Conservation (phyloP, 2,113 vertebrate species). For the Anser cygnoides region DNA sequence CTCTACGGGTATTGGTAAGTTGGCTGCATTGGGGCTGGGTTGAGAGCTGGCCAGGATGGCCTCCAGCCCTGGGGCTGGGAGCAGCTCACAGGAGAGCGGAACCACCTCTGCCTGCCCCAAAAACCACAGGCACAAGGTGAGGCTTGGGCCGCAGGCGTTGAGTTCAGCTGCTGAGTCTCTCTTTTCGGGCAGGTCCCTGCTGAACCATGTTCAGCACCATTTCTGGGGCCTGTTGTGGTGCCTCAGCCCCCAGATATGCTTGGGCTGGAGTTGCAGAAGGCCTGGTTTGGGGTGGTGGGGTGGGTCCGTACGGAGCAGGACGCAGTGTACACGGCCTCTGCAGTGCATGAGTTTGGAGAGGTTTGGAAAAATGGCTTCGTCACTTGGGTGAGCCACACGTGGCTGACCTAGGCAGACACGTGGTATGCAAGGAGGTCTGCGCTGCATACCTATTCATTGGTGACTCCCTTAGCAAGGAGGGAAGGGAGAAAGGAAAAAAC, state of each 20-base stretch:
- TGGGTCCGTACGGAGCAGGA: not conserved
- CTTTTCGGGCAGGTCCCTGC: not conserved
- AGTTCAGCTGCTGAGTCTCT: not conserved
- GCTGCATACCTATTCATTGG: fast-evolving
- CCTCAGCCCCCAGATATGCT: not conserved
- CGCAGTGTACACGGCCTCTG: not conserved
- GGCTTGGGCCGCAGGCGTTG: not conserved
- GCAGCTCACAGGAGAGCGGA: not conserved
- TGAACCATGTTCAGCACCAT: not conserved
- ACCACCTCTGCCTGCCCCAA: not conserved
- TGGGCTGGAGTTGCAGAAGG: not conserved
- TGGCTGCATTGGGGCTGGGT: not conserved
- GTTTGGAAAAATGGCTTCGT: not conserved
- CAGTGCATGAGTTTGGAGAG: not conserved
- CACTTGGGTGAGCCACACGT: not conserved
- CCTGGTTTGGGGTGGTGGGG: not conserved
- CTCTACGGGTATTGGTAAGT: fast-evolving
- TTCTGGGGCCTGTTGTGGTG: not conserved
- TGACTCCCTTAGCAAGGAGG: not conserved
- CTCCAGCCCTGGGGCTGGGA: not conserved
- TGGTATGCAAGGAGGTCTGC: not conserved
- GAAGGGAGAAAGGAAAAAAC: not conserved
- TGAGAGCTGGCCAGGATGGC: not conserved
- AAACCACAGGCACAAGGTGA: not conserved
- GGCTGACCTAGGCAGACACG: not conserved